Evolutionary conservation across 2,113 vertebrate species (phyloP).

Genomic region (Ochotona curzoniae): DNA sequence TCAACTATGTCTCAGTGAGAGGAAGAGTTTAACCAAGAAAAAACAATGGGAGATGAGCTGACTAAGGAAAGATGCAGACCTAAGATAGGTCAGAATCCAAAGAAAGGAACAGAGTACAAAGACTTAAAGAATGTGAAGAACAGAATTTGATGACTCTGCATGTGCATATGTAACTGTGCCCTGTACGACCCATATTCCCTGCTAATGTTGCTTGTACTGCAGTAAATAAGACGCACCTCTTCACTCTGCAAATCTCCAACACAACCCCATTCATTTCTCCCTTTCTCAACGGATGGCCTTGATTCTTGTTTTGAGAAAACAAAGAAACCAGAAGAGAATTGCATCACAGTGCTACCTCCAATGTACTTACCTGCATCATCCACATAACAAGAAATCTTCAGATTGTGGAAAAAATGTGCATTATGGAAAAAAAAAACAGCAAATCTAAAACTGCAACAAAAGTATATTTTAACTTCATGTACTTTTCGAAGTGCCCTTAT

Average conservation of each 20-base stretch:
- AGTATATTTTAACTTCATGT: no score
- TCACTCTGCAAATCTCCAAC: background rate
- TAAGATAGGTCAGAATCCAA: conserved; percentile 21
- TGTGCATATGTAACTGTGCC: background rate
- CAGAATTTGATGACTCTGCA: background rate
- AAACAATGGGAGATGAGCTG: background rate
- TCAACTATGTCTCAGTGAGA: background rate
- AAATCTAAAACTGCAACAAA: no score
- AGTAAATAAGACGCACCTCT: background rate
- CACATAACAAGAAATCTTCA: background rate
- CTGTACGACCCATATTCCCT: background rate
- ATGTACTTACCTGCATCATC: background rate
- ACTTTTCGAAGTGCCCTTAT: no score
- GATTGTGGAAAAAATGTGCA: no score
- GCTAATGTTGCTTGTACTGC: background rate
- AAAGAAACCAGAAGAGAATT: conserved; percentile 27
- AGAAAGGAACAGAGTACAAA: background rate
- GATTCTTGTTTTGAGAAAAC: conserved; percentile 2
- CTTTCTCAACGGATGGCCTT: background rate
- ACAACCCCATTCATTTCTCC: background rate
- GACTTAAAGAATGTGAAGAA: background rate
- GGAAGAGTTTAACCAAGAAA: background rate
- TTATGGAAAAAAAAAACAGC: no score
- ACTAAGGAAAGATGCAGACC: background rate
- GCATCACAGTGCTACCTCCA: background rate